Conservation (phyloP, 2,888 invertebrate species). For the Eulithis testata region DNA sequence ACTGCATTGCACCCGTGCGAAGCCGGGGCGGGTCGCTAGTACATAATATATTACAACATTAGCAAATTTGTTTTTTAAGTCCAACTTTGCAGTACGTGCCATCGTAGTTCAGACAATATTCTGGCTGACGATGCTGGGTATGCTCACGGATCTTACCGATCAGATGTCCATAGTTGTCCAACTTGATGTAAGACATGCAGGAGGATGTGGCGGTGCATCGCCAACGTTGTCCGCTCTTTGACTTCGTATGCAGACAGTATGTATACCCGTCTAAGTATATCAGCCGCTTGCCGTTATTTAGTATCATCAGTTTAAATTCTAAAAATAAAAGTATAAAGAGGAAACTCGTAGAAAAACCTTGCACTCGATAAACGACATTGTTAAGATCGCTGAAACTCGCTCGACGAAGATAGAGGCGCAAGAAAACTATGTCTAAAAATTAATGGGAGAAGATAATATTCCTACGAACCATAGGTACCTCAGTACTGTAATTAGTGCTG, state of each 20-base stretch:
- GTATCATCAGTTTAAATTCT: slow-evolving; percentile 34
- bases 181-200: slow-evolving; percentile 44
- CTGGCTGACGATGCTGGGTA: slow-evolving; percentile 24
- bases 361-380: too few relatives aligned
- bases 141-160: slow-evolving; percentile 26
- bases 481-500: too few relatives aligned
- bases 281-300: slow-evolving; percentile 33
- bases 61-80: neutral
- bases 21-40: too few relatives aligned
- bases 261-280: slow-evolving; percentile 33
- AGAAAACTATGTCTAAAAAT: too few relatives aligned
- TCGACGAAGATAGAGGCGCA: too few relatives aligned
- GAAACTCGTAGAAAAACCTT: neutral
- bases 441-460: too few relatives aligned
- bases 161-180: slow-evolving; percentile 22
- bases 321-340: slow-evolving; percentile 8
- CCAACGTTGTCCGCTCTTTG: slow-evolving; percentile 34
- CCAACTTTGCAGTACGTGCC: slow-evolving; percentile 30
- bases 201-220: slow-evolving; percentile 39
- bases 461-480: too few relatives aligned
- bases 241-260: slow-evolving; percentile 25
- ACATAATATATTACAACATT: neutral
- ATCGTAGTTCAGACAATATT: slow-evolving; percentile 20
- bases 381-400: too few relatives aligned
- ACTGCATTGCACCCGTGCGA: too few relatives aligned